Evolutionary conservation across 2,888 invertebrate species (phyloP), one percentile per base, ranked within the genome.

Genomic region (Heliconius ismenius): DNA sequence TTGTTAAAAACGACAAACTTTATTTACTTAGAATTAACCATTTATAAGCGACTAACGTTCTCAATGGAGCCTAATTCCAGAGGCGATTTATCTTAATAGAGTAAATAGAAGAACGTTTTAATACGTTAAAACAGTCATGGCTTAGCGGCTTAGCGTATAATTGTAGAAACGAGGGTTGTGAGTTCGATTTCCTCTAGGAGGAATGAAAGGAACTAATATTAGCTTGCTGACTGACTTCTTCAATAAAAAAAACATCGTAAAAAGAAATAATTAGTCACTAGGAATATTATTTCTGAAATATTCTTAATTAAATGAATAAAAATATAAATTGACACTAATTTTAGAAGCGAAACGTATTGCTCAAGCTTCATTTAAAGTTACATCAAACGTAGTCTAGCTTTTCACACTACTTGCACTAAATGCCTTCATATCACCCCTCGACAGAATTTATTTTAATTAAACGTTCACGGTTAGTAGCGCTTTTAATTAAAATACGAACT

Each of bases 401-500:
- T 72, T 62, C 26, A 69, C 60, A 39, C 36, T 36, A 39, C 72
- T 72, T 7, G 79, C 78, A 75, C 76, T 79, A 80, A 77, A 76
- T 74, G 74, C 80, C 79, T 77, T 74, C 67, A 77, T 73, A 75
- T 77, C 74, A 76, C 63, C 78, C 73, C 76, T 76, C 76, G 73
- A 78, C 78, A 73, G 75, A 78, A 81, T 82, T 82, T 73, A 79
- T 79, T 79, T 83, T 80, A 83, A 83, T 81, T 82, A 82, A 81
- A 81, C 76, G 76, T 78, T 74, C 79, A 74, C 78, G 75, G 79
- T 78, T 77, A 77, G 77, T 78, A 76, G 76, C 73, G 73, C 78
- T 78, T 83, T 81, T 81, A 82, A 84, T 86, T 84, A 85, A 85
- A 83, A 83, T 84, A 86, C 62, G 83, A 81, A 81, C 76, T 76